phyloP scores from a whole-genome alignment of 2,888 invertebrate species.

The Andrena camellia region DNA sequence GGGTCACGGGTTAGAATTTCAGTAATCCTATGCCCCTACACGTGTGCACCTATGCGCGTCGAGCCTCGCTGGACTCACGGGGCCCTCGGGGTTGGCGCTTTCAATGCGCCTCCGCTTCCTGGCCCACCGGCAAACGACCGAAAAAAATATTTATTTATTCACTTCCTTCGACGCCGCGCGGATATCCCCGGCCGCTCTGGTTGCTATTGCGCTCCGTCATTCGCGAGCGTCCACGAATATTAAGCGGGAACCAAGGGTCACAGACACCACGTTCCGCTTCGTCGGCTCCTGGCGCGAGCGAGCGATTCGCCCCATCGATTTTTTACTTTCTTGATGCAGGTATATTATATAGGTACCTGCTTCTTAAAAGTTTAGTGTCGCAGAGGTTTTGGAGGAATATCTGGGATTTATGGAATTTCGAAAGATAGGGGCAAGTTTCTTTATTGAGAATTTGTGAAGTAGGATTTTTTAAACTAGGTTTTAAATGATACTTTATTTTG shows the following conservation, averaged over 20 bases:
- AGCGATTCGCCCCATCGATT: background rate
- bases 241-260: slow-evolving; percentile 34
- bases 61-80: slow-evolving; percentile 16
- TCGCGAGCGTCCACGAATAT: slow-evolving; percentile 39
- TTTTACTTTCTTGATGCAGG: background rate
- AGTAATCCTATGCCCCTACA: slow-evolving; percentile 66
- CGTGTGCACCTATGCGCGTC: slow-evolving; percentile 37
- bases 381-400: too few species aligned
- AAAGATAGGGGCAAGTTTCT: too few species aligned
- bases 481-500: too few species aligned
- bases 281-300: background rate
- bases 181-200: background rate
- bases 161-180: slow-evolving; percentile 26
- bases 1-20: slow-evolving; percentile 66
- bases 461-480: too few species aligned
- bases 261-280: slow-evolving; percentile 8
- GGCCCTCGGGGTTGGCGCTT: background rate
- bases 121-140: slow-evolving; percentile 43
- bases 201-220: slow-evolving; percentile 49
- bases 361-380: too few species aligned
- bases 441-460: too few species aligned
- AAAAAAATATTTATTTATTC: slow-evolving; percentile 57
- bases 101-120: slow-evolving; percentile 32
- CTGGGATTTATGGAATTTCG: too few species aligned
- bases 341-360: background rate